phyloP scores from a whole-genome alignment of 2,888 invertebrate genomes.

The Biston betularia region DNA sequence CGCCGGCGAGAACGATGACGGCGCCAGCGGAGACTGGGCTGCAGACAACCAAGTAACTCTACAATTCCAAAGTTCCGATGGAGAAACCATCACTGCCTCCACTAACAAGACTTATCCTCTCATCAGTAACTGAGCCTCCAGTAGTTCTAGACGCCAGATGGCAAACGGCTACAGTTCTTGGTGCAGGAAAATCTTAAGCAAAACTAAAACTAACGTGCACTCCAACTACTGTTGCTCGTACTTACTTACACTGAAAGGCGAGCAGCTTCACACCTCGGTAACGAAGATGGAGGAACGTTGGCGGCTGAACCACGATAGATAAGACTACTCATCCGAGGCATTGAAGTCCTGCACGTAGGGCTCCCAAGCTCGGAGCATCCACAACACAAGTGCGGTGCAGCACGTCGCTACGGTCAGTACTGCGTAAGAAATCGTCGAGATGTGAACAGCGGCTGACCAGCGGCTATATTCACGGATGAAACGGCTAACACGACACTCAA shows the following conservation, averaged over 20 bases:
- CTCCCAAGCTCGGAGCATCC: constrained; percentile 39
- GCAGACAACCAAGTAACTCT: constrained; percentile 42
- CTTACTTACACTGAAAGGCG: constrained; percentile 18
- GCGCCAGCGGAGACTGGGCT: constrained; percentile 87
- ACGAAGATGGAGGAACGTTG: constrained; percentile 14
- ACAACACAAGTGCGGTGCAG: constrained; percentile 37
- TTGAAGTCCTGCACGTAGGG: constrained; percentile 36
- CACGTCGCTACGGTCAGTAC: constrained; percentile 37
- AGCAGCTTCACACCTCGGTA: constrained; percentile 22
- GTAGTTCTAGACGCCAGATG: constrained; percentile 6
- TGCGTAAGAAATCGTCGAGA: constrained; percentile 39
- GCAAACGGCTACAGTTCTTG: constrained; percentile 13
- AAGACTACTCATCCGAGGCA: constrained; percentile 36
- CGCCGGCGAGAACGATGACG: constrained; percentile 85
- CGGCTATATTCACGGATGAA: constrained; percentile 18
- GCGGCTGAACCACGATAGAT: constrained; percentile 30
- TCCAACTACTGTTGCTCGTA: constrained; percentile 25
- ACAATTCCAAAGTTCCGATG: constrained; percentile 8
- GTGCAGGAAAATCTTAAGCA: constrained; percentile 19
- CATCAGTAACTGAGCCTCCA: background rate
- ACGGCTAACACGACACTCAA: constrained; percentile 29
- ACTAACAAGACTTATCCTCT: background rate
- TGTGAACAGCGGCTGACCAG: constrained; percentile 33
- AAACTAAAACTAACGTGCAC: constrained; percentile 27
- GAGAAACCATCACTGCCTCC: background rate